Evolutionary conservation across 2,888 invertebrate genomes (phyloP).

Genomic region (Philopedon plagiatum): DNA sequence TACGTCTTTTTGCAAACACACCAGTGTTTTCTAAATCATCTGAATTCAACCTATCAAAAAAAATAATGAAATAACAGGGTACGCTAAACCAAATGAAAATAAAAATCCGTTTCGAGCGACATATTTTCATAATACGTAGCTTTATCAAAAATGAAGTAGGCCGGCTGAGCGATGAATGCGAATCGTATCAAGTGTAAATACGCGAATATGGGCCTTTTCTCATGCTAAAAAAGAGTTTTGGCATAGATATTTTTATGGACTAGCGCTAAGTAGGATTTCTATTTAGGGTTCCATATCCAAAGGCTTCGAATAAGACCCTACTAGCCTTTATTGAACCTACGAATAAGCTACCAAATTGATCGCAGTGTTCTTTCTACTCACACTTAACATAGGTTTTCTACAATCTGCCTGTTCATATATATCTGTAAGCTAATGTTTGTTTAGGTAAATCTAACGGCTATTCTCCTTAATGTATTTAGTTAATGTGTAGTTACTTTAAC

Average conservation of each 20-base stretch:
- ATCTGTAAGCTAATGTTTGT: no score
- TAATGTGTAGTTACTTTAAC: no score
- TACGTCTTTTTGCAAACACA: neutral
- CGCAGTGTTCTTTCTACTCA: no score
- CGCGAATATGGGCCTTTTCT: constrained; percentile 30
- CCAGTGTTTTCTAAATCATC: neutral
- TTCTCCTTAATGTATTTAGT: no score
- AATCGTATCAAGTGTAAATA: constrained; percentile 39
- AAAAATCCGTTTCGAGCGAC: constrained; percentile 7
- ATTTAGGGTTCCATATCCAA: no score
- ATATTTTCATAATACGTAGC: constrained; percentile 34
- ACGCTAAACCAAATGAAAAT: constrained; percentile 13
- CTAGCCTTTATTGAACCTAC: no score
- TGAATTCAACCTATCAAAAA: neutral
- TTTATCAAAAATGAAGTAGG: constrained; percentile 34
- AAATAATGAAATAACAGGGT: constrained; percentile 1
- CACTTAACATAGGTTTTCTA: no score
- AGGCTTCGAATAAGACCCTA: no score
- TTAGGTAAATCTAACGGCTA: no score
- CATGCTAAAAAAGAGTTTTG: constrained; percentile 28
- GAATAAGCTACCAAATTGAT: no score
- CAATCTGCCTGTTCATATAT: no score
- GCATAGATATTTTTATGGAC: neutral
- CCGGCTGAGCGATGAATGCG: constrained; percentile 26
- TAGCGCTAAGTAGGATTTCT: no score